Percentiles rank a stretch among this genome's conserved stretches.
phyloP scores from a whole-genome alignment of 2,888 invertebrate species.

The Leucoma salicis region DNA sequence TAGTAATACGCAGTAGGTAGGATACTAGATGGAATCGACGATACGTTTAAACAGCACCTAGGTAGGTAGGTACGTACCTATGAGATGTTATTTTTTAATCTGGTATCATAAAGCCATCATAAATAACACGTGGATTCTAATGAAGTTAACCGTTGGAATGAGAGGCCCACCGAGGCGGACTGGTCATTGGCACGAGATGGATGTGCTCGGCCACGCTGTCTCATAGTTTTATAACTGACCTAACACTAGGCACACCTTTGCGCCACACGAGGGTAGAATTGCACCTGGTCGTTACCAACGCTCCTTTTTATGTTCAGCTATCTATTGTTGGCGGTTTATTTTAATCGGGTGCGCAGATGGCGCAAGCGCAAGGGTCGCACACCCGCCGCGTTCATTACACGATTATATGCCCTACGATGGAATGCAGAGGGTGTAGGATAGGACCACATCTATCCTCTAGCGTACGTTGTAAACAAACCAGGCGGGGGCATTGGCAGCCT shows the following conservation, averaged over 20 bases:
- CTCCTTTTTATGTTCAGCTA: constrained; percentile 62
- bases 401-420: constrained; percentile 59
- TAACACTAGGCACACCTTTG: constrained; percentile 64
- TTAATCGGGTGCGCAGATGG: constrained; percentile 76
- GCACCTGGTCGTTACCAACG: constrained; percentile 66
- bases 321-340: constrained; percentile 73
- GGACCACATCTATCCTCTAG: constrained; percentile 41
- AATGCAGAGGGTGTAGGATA: constrained; percentile 59
- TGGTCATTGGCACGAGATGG: constrained; percentile 59
- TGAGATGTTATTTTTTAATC: neutral
- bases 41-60: neutral
- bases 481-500: constrained; percentile 79
- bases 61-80: too few species aligned
- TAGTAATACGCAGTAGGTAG: too few species aligned
- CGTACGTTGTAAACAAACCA: constrained; percentile 78
- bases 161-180: constrained; percentile 53
- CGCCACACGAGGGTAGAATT: constrained; percentile 51
- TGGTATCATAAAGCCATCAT: constrained; percentile 20
- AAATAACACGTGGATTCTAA: constrained; percentile 31
- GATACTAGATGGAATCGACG: too few species aligned
- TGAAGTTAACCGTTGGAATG: constrained; percentile 26
- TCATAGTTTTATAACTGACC: constrained; percentile 64
- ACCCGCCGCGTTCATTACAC: constrained; percentile 25
- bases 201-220: constrained; percentile 49
- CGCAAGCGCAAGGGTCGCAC: constrained; percentile 65